Evolutionary conservation across 2,797 vertebrate species (phyloP), one percentile per base, ranked within the genome.

Genomic region (Mus spretus): DNA sequence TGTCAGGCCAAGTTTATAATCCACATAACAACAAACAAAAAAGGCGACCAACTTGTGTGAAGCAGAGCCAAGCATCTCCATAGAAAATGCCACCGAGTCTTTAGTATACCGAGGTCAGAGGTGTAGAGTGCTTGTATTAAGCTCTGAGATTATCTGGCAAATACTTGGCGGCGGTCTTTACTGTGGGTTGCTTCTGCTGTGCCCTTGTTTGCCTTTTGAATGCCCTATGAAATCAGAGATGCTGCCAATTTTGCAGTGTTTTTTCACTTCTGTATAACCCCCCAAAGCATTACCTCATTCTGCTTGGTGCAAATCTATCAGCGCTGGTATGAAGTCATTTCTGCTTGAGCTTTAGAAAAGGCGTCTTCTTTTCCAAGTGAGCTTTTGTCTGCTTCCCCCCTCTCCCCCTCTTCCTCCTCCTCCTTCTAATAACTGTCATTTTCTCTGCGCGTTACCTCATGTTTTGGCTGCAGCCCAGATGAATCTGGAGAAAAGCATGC

Each of bases 361-460:
- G 57, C 90, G 61, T 94, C 95, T 96, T 93, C 78, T 34, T 50
- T 80, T 94, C 95, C 97, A 96, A 75, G 86, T 72, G 92, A 95
- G 97, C 97, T 97, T 98, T 97, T 96, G 96, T 91, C 93, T 55
- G 65, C 97, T n/a, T n/a, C 90, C 96, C 95, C 90, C 96, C 95
- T 17, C 55, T 6, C 4, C 50, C 50, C 50, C 50, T 50, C 50
- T 50, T 50, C 75, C 90, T 94, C 94, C 88, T 88, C 96, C 92
- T 80, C 95, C 95, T 98, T 98, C 97, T 97, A 97, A 96, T 96
- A 98, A 93, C 80, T 74, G 28, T 96, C 96, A 83, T 95, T 98
- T 98, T 97, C 94, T 99, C 98, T 99, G 98, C 99, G 96, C 90
- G 90, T 98, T 98, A 97, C 92, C 92, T 98, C 97, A 94, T 96